Conservation (phyloP, 1,140 invertebrate species). For the Anastrepha obliqua region DNA sequence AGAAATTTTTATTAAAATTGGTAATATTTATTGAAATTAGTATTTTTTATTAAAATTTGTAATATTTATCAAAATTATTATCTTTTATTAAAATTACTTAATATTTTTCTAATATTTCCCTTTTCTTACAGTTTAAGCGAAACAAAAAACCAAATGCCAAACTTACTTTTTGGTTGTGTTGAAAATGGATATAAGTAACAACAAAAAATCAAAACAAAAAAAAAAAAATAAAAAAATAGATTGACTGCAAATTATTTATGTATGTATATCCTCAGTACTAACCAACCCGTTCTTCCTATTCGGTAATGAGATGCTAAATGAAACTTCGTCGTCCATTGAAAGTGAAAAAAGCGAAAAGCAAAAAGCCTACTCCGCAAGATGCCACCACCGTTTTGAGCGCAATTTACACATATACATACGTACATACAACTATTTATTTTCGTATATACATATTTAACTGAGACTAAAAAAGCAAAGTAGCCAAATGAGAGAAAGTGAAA, state of each 20-base stretch:
- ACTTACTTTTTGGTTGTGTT: constrained; percentile 44
- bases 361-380: constrained; percentile 36
- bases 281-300: constrained; percentile 43
- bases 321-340: constrained; percentile 48
- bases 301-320: constrained; percentile 51
- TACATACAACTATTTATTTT: constrained; percentile 9
- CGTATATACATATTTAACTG: constrained; percentile 11
- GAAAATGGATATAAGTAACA: constrained; percentile 14
- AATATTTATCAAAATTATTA: too few relatives aligned
- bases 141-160: constrained; percentile 43
- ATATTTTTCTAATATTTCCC: not conserved
- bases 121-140: constrained; percentile 8
- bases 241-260: constrained; percentile 49
- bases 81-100: not conserved
- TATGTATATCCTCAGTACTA: constrained; percentile 19
- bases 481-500: constrained; percentile 19
- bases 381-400: constrained; percentile 39
- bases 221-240: constrained; percentile 11
- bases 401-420: constrained; percentile 21
- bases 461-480: constrained; percentile 33
- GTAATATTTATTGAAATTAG: too few relatives aligned
- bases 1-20: too few relatives aligned
- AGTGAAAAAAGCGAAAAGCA: not conserved
- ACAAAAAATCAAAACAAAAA: constrained; percentile 2
- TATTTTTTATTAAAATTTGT: too few relatives aligned